phyloP scores from a whole-genome alignment of 1,140 invertebrate species.

The Drosophila insularis region DNA sequence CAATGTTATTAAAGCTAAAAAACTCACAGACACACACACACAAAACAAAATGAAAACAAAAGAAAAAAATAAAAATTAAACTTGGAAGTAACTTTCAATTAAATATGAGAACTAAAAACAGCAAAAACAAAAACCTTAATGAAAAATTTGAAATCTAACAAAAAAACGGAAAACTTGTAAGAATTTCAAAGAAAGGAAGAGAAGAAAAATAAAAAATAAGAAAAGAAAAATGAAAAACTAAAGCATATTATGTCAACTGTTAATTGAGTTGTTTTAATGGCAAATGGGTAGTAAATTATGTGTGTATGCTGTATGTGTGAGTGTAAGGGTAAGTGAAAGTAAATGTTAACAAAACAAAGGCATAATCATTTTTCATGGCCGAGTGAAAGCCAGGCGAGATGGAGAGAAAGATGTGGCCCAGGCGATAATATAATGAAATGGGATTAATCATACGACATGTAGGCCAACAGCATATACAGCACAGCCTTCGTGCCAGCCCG shows the following conservation, averaged over 20 bases:
- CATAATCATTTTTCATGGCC: constrained; percentile 70
- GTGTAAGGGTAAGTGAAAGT: constrained; percentile 37
- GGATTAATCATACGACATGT: constrained; percentile 76
- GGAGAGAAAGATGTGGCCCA: constrained; percentile 38
- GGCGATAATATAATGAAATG: constrained; percentile 73
- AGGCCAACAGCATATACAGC: constrained; percentile 23
- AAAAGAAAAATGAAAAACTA: constrained; percentile 42
- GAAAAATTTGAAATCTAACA: constrained; percentile 55
- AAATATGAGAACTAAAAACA: constrained; percentile 62
- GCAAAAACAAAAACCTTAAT: constrained; percentile 23
- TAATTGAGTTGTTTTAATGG: constrained; percentile 79
- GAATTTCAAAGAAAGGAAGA: constrained; percentile 66
- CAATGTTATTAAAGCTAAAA: constrained; percentile 71
- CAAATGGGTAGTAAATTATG: constrained; percentile 50
- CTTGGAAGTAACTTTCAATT: constrained; percentile 79
- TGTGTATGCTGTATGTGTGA: neutral
- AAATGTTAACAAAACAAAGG: constrained; percentile 57
- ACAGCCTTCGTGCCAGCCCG: constrained; percentile 13
- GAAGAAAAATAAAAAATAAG: constrained; percentile 53
- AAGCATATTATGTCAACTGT: constrained; percentile 78
- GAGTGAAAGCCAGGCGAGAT: constrained; percentile 31
- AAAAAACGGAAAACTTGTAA: constrained; percentile 53
- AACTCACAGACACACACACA: constrained; percentile 13
- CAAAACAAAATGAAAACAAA: constrained; percentile 48
- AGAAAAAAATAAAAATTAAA: too few species aligned